Evolutionary conservation across 2,888 invertebrate species (phyloP).

Genomic region (Mythimna ferrago): DNA sequence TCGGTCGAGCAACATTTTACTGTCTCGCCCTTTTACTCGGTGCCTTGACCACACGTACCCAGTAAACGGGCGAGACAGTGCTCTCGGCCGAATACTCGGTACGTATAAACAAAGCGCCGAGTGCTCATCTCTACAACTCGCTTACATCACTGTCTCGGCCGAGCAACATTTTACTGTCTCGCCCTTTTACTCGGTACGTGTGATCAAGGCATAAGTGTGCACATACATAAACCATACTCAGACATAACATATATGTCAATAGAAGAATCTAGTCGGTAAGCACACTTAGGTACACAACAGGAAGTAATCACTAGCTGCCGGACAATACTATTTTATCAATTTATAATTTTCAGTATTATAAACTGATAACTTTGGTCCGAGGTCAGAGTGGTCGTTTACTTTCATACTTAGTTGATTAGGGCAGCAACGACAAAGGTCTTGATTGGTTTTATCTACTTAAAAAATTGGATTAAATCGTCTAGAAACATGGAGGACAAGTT

Average conservation of each 20-base stretch:
- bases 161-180: too few relatives aligned
- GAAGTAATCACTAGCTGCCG: conserved; percentile 27
- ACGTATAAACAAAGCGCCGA: too few relatives aligned
- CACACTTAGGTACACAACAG: conserved; percentile 47
- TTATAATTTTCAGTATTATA: conserved; percentile 43
- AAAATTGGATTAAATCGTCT: background rate
- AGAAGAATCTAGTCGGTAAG: conserved; percentile 37
- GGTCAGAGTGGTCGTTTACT: conserved; percentile 46
- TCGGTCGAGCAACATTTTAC: too few relatives aligned
- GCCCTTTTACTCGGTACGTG: too few relatives aligned
- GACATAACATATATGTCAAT: conserved; percentile 20
- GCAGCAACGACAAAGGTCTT: conserved; percentile 5
- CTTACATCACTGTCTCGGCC: too few relatives aligned
- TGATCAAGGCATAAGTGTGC: too few relatives aligned
- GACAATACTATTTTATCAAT: conserved; percentile 46
- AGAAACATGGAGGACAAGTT: background rate
- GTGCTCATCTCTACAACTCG: too few relatives aligned
- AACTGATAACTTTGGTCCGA: conserved; percentile 45
- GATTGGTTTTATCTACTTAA: conserved; percentile 12
- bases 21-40: too few relatives aligned
- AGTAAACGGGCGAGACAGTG: too few relatives aligned
- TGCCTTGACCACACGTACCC: too few relatives aligned
- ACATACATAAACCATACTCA: too few relatives aligned
- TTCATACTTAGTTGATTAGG: conserved; percentile 37
- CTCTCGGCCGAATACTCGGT: too few relatives aligned